Conservation (phyloP, 2,113 vertebrate genomes). For the Daboia siamensis region DNA sequence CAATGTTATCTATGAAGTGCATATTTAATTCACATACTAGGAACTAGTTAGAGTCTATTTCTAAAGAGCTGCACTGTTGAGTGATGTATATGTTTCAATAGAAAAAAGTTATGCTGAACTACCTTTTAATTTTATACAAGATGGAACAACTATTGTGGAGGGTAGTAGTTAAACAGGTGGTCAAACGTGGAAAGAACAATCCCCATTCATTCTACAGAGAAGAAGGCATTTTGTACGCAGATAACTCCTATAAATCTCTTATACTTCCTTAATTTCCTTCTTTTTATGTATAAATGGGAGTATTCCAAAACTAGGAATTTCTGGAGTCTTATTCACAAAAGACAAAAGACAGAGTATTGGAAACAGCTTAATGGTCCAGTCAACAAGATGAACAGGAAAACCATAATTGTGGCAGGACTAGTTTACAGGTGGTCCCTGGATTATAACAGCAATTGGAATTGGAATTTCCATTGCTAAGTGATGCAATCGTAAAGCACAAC, state of each 20-base stretch:
- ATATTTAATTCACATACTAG: neutral
- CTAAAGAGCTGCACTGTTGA: neutral
- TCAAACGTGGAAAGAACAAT: neutral
- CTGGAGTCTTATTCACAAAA: neutral
- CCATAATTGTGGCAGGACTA: neutral
- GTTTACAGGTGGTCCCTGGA: neutral
- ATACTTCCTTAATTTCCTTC: too few species aligned
- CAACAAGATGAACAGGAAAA: neutral
- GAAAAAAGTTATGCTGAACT: neutral
- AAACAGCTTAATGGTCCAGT: neutral
- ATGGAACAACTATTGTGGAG: neutral
- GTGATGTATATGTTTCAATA: neutral
- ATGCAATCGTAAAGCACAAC: neutral
- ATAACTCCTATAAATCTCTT: neutral
- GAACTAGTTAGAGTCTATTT: neutral
- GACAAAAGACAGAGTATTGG: neutral
- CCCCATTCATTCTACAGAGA: neutral
- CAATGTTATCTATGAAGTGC: neutral
- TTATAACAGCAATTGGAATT: neutral
- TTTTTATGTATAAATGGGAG: too few species aligned
- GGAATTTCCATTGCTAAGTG: too few species aligned
- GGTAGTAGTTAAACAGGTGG: neutral
- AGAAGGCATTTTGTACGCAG: neutral
- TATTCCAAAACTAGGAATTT: too few species aligned
- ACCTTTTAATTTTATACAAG: neutral